These are phyloP conservation scores for Hyles euphorbiae DNA, from an alignment of 1,140 invertebrate genomes.

Conservation along the genomic window DNA sequence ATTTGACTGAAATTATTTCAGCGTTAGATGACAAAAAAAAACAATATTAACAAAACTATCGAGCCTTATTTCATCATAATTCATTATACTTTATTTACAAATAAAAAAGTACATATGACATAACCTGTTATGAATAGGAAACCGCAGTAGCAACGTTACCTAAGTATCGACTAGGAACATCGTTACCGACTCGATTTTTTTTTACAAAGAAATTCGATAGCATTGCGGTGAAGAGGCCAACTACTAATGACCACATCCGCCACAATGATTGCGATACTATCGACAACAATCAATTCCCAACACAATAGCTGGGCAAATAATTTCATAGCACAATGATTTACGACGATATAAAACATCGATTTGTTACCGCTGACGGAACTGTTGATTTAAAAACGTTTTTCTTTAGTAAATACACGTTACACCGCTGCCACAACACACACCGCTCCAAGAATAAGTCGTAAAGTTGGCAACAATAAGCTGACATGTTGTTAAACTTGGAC, in stretches of 20 bases:
- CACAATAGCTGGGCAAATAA: background rate
- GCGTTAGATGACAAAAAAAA: too few species aligned
- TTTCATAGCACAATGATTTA: slow-evolving; percentile 11
- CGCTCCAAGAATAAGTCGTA: slow-evolving; percentile 34
- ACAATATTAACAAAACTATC: too few species aligned
- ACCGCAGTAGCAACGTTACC: background rate
- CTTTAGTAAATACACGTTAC: slow-evolving; percentile 17
- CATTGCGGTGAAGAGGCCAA: slow-evolving; percentile 21
- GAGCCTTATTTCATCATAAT: too few species aligned
- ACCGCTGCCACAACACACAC: slow-evolving; percentile 11
- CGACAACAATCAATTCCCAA: background rate
- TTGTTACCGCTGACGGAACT: slow-evolving; percentile 23
- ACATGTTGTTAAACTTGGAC: slow-evolving; percentile 34
- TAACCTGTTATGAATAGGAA: too few species aligned
- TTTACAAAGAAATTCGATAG: slow-evolving; percentile 19
- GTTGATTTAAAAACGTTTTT: slow-evolving; percentile 29
- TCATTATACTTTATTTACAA: background rate
- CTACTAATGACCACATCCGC: slow-evolving; percentile 22
- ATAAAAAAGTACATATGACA: background rate
- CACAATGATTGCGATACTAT: slow-evolving; percentile 2
- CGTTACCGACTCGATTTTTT: slow-evolving; percentile 9
- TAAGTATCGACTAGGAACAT: background rate
- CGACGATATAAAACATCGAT: slow-evolving; percentile 10
- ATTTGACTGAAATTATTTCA: too few species aligned
- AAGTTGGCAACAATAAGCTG: slow-evolving; percentile 32